phyloP scores from a whole-genome alignment of 1,140 invertebrate genomes.

The Macrosteles quadrilineatus region DNA sequence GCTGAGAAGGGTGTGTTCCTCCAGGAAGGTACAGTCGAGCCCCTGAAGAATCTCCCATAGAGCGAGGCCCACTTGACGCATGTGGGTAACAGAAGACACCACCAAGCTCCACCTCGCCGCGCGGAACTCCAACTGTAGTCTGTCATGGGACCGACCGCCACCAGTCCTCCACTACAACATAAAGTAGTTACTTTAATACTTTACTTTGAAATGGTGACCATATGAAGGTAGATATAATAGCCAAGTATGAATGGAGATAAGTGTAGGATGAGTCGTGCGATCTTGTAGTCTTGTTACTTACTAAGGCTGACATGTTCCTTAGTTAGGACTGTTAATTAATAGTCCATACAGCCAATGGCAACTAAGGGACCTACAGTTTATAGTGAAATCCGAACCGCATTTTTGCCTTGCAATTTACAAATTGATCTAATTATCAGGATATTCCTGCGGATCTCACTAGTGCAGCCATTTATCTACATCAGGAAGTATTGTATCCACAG shows the following conservation, averaged over 20 bases:
- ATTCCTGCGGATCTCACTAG: constrained; percentile 32
- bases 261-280: too few relatives aligned
- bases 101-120: constrained; percentile 61
- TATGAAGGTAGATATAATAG: too few relatives aligned
- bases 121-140: constrained; percentile 65
- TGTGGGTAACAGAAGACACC: constrained; percentile 50
- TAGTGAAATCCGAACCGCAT: too few relatives aligned
- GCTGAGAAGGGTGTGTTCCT: constrained; percentile 51
- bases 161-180: constrained; percentile 62
- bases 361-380: too few relatives aligned
- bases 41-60: constrained; percentile 56
- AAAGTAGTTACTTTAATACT: not conserved
- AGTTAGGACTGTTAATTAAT: too few relatives aligned
- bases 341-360: too few relatives aligned
- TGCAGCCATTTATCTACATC: constrained; percentile 43
- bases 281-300: too few relatives aligned
- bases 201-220: too few relatives aligned
- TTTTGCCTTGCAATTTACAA: too few relatives aligned
- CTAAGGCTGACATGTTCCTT: too few relatives aligned
- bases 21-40: constrained; percentile 54
- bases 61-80: constrained; percentile 55
- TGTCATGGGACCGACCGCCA: constrained; percentile 64
- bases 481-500: too few relatives aligned
- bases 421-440: constrained; percentile 11
- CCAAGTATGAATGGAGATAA: too few relatives aligned